Evolutionary conservation across 2,113 vertebrate genomes (phyloP), one percentile per base, ranked within the genome.

Genomic region (Rhinolophus ferrumequinum): DNA sequence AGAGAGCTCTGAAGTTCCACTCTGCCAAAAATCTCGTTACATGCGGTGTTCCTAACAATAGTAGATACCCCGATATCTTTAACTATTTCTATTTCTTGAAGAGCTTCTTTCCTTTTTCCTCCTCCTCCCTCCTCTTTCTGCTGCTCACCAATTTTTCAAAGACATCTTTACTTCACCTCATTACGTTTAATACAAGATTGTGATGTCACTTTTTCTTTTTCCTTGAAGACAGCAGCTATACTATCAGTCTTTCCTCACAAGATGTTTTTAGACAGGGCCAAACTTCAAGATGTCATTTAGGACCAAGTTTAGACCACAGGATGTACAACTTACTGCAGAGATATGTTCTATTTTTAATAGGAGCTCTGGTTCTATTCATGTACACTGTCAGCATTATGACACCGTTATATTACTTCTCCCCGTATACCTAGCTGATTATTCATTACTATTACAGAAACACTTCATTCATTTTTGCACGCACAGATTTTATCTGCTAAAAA

Each of bases 211-310:
- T 70, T 35, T 30, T 30, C 30, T 83, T 75, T 56, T 44, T 10
- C 26, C 60, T 64, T 95, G 28, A 93, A 73, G 28, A 96, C 5
- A 92, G 75, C 21, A 92, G 33, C 26, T 91, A 50, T 62, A 62
- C 14, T 44, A 77, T 86, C 6, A 60, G 58, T 77, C 35, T 84
- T 92, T 90, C 70, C 52, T 70, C 82, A 88, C 90, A 95, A 87
- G 64, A 73, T 56, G 47, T 38, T 97, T 94, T 82, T 62, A 22
- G 56, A 82, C 83, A 54, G 41, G 15, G 89, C 8, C n/a, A 93
- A 94, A 96, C 41, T 82, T 92, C 50, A 94, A 92, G 58, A 96
- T 44, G 26, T 88, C 66, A 91, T 38, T 96, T 87, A 73, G 47
- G 76, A 91, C 76, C 9, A 58, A 84, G 30, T 72, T 72, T 73